A percentile compares a stretch with the other conserved stretches of the same genome.
Evolutionary conservation across 2,797 vertebrate genomes (phyloP).

Genomic region (Sylvilagus floridanus): DNA sequence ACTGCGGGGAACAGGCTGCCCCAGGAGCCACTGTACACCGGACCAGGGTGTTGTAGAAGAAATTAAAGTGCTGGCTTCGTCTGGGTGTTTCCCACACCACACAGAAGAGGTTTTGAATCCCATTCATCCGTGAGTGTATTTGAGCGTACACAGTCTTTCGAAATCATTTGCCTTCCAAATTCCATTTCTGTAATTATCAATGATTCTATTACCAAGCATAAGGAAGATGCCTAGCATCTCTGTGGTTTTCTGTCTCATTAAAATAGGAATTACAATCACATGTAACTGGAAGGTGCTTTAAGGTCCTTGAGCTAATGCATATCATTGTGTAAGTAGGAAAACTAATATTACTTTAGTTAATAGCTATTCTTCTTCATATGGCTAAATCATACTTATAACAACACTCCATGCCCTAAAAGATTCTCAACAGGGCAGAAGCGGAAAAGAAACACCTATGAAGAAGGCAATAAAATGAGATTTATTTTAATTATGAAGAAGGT

Average conservation of each 20-base stretch:
- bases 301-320: background rate
- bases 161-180: constrained; percentile 29
- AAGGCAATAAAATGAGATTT: background rate
- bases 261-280: constrained; percentile 38
- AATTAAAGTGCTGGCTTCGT: background rate
- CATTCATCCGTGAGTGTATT: background rate
- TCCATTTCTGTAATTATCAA: background rate
- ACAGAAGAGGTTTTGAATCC: background rate
- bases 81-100: background rate
- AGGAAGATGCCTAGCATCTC: background rate
- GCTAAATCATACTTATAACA: background rate
- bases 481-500: background rate
- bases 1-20: background rate
- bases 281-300: background rate
- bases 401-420: background rate
- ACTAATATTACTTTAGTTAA: background rate
- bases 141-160: background rate
- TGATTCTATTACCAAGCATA: constrained; percentile 26
- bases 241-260: background rate
- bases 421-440: background rate
- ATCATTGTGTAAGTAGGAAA: background rate
- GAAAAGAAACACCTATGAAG: background rate
- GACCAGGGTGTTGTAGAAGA: background rate
- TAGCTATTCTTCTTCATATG: background rate
- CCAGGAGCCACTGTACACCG: background rate